Evolutionary conservation across 2,888 invertebrate genomes (phyloP).

Genomic region (Volucella inanis): DNA sequence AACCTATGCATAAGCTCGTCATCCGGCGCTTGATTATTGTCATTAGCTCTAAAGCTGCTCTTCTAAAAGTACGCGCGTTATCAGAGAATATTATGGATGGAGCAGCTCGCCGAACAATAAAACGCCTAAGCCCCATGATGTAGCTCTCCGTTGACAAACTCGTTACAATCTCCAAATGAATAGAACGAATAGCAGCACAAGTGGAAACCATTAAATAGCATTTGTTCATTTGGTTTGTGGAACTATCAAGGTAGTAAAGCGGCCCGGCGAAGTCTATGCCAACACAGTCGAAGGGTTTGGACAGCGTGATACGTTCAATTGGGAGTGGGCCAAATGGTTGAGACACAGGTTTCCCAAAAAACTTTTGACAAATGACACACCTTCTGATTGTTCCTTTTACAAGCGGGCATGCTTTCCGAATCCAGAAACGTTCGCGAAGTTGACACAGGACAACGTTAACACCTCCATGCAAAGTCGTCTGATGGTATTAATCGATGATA

Average conservation of each 20-base stretch:
- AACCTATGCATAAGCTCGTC: no score
- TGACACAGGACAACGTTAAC: not conserved
- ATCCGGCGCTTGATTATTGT: constrained; percentile 4
- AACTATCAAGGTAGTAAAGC: constrained; percentile 20
- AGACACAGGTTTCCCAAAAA: constrained; percentile 2
- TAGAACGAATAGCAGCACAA: constrained; percentile 23
- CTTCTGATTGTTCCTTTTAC: constrained; percentile 18
- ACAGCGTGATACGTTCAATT: constrained; percentile 17
- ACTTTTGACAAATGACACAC: constrained; percentile 26
- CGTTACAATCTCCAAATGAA: constrained; percentile 20
- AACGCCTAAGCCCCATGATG: constrained; percentile 42
- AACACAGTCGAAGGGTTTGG: constrained; percentile 33
- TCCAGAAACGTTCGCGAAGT: constrained; percentile 20
- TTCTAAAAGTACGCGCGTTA: constrained; percentile 43
- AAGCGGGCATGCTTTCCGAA: not conserved
- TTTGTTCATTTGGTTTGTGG: constrained; percentile 29
- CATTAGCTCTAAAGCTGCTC: constrained; percentile 40
- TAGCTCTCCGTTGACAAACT: constrained; percentile 12
- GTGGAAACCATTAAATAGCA: constrained; percentile 34
- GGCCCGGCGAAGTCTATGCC: constrained; percentile 39
- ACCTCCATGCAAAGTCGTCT: constrained; percentile 21
- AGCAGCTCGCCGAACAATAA: constrained; percentile 32
- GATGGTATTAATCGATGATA: constrained; percentile 29
- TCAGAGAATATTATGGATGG: constrained; percentile 39
- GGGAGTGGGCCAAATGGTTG: constrained; percentile 23